Conservation (phyloP, 2,797 vertebrate species). For the Gila robusta region DNA sequence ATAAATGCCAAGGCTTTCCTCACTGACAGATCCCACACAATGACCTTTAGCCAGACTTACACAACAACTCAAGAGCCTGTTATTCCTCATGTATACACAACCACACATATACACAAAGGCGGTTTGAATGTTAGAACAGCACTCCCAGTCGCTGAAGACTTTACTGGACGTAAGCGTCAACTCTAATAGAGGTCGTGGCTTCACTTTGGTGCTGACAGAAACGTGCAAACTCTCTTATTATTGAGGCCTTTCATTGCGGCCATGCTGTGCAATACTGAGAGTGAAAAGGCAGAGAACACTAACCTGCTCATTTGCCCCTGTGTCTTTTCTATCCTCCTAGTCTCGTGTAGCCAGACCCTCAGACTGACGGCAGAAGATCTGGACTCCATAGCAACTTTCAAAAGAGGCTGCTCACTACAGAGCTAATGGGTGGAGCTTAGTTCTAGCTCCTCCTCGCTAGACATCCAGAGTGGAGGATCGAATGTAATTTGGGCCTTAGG, state of each 20-base stretch:
- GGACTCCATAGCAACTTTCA: background rate
- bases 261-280: constrained; percentile 60
- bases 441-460: too few species aligned
- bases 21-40: constrained; percentile 41
- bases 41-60: constrained; percentile 45
- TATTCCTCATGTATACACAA: constrained; percentile 40
- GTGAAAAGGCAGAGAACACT: constrained; percentile 20
- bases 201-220: constrained; percentile 59
- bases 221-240: constrained; percentile 71
- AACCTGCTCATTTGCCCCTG: background rate
- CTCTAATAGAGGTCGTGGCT: constrained; percentile 57
- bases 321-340: background rate
- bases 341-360: background rate
- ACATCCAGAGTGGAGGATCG: too few species aligned
- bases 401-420: too few species aligned
- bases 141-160: constrained; percentile 47
- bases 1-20: constrained; percentile 55
- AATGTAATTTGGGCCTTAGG: too few species aligned
- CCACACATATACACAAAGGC: constrained; percentile 24
- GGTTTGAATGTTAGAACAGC: constrained; percentile 48
- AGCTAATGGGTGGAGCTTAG: too few species aligned
- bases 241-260: constrained; percentile 75
- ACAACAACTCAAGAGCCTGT: constrained; percentile 41
- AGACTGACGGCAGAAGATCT: background rate
- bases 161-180: constrained; percentile 4